Base-by-base conservation (phyloP, 1,140 invertebrate species). In the Trichonephila clavipes region DNA sequence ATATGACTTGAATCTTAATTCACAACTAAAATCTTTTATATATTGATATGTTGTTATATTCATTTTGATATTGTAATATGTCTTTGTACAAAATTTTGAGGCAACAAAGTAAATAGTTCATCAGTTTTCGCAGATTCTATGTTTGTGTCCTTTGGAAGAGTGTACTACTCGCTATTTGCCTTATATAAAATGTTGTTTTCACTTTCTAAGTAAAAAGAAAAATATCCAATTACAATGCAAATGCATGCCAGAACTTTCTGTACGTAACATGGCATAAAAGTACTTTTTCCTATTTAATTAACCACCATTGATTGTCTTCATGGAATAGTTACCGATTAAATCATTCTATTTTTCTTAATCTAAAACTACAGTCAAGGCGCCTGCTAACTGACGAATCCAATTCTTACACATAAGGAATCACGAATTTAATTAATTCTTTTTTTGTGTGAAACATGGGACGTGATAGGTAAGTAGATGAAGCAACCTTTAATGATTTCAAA, bases 401-500 rank as follows among this genome's bases (percentile, higher is more conserved):
- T 61, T 85, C 16, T 0, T 85, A 85, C 83, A 85, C 83, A 61
- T 59, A 85, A 85, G 83, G 58, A 85, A 85, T 85, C 51, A 85
- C 83, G 83, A 24, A 85, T 85, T 85, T 85, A 85, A 85, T 85
- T 85, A 85, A 44, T n/a, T 85, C 58, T 85, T 85, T 85, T n/a
- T 85, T 8, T 85, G 40, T 2, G 19, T 14, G n/a, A 85, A 28
- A 14, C 21, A n/a, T 16, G 16, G n/a, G 21, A 85, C 83, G 83
- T 85, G 83, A 85, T 58, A 16, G 21, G 51, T 21, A 85, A 51
- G 51, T 16, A 61, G 51, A 85, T 61, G 83, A 85, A 58, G 21
- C 83, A 85, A 85, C 21, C 14, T 85, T 85, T 85, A 85, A 85
- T 85, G 83, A 51, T 85, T 85, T 85, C 83, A 61, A 85, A 77